Percentiles rank a stretch among this genome's conserved stretches.
Conservation (phyloP, 2,113 vertebrate genomes). For the Aythya baeri region DNA sequence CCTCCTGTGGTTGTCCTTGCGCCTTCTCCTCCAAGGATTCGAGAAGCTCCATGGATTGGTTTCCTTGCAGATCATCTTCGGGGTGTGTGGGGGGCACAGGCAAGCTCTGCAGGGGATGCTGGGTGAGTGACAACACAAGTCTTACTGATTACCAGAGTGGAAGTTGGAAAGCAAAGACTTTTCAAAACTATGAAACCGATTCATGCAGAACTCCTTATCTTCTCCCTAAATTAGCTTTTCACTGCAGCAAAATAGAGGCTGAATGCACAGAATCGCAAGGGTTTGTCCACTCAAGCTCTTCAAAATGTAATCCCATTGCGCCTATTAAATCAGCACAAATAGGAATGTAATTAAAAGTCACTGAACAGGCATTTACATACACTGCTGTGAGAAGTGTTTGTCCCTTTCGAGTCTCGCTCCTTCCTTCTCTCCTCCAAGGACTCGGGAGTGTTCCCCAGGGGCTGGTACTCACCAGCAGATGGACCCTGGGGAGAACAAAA, state of each 20-base stretch:
- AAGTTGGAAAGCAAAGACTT: not conserved
- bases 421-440: not conserved
- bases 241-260: not conserved
- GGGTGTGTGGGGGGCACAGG: not conserved
- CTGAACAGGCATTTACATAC: not conserved
- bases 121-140: rapidly evolving
- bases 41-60: not conserved
- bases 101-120: not conserved
- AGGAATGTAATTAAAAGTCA: not conserved
- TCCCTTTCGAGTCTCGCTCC: not conserved
- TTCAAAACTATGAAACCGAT: not conserved
- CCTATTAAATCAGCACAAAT: not conserved
- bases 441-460: not conserved
- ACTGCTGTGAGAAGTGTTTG: not conserved
- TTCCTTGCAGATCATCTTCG: not conserved
- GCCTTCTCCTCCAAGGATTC: not conserved
- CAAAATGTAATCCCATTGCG: not conserved
- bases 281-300: not conserved
- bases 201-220: not conserved
- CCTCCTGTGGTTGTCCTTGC: not conserved
- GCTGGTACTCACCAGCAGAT: not conserved
- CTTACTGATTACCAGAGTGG: not conserved
- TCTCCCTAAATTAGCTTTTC: not conserved
- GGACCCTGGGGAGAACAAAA: not conserved
- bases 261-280: not conserved